A percentile compares a stretch with the other conserved stretches of the same genome.
Conservation (phyloP, 2,113 vertebrate genomes). For the Smithornis capensis region DNA sequence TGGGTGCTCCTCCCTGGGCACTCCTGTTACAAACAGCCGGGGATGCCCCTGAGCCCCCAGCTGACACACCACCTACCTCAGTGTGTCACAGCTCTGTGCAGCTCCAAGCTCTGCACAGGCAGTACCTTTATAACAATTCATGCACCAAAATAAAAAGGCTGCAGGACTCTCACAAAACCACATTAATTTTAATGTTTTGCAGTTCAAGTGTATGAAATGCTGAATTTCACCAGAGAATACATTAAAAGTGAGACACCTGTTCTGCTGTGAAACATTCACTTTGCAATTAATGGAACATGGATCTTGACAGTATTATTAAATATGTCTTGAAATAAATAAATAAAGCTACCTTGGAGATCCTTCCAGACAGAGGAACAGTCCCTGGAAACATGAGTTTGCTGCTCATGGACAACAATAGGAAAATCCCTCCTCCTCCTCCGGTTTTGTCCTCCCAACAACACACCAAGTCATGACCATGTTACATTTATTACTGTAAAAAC, state of each 20-base stretch:
- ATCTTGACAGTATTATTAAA: background rate
- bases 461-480: background rate
- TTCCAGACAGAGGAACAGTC: background rate
- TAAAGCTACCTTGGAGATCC: background rate
- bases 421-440: background rate
- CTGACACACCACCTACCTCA: too few species aligned
- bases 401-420: background rate
- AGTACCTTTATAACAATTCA: background rate
- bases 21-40: too few species aligned
- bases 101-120: background rate
- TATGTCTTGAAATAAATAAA: background rate
- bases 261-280: background rate
- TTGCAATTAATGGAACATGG: background rate
- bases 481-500: constrained; percentile 7
- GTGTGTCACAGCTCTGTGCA: background rate
- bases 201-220: background rate
- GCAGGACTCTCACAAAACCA: background rate
- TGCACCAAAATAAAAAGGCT: background rate
- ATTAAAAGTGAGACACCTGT: background rate
- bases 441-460: background rate
- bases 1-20: too few species aligned
- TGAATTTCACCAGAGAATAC: background rate
- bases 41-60: too few species aligned
- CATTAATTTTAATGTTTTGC: background rate
- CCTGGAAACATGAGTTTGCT: background rate